Evolutionary conservation across 2,888 invertebrate species (phyloP), one percentile per base, ranked within the genome.

Genomic region (Ctenicera cuprea): DNA sequence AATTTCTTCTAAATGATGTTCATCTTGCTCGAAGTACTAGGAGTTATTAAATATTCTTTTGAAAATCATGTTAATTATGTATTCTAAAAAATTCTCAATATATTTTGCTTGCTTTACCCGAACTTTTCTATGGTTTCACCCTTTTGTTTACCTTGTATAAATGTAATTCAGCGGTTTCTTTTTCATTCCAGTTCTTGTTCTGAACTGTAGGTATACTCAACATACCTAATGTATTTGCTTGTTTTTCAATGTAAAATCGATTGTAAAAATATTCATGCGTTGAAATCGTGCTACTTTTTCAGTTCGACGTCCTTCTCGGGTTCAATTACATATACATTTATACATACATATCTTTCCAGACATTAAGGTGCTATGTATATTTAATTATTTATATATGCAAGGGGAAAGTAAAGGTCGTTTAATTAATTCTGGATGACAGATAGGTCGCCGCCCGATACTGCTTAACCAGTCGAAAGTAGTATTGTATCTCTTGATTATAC

Each of bases 391-490:
- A 16, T 8, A n/a, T 43, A 16, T n/a, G 14, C n/a, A 14, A 14
- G 43, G 54, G 26, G 54, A 66, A 54, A 66, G 43, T 54, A 41
- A 52, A 54, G 33, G 66, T 41, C 38, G 20, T 37, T 33, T 66
- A 66, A 66, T 66, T 66, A 54, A 66, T 33, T 33, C 48, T 38
- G 38, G 26, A 43, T 52, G 65, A 50, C 65, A 65, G 48, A 30
- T 50, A 26, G 11, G 14, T 54, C 41, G 37, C 22, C 41, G 38
- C 37, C 26, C 33, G 48, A 64, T 63, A 52, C 26, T n/a, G 26
- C 11, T 50, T 45, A 12, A 57, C 41, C n/a, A 37, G 18, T 14
- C 41, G 59, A 38, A 20, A 22, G 7, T 16, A 11, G 59, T 20
- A 38, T 38, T 38, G 7, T 14, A 38, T 22, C 20, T 38, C 3